Conservation (phyloP, 2,113 vertebrate species). For the Danionella cerebrum region DNA sequence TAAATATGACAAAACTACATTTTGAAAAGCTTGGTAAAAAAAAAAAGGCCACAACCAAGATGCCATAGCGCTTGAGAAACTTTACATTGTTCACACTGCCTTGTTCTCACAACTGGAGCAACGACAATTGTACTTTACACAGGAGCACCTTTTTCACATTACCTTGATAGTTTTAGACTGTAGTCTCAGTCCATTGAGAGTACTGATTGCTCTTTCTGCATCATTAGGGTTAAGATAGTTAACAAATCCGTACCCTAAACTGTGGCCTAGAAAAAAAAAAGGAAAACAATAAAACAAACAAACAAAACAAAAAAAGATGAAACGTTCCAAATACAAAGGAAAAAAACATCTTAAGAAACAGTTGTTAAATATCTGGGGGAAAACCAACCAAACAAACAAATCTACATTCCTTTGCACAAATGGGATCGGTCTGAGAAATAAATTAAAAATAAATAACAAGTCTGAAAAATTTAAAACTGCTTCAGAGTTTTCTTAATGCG, state of each 20-base stretch:
- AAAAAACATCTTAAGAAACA: constrained; percentile 31
- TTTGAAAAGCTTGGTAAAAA: constrained; percentile 40
- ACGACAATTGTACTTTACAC: constrained; percentile 59
- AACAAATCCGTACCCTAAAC: constrained; percentile 99
- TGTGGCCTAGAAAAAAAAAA: constrained; percentile 86
- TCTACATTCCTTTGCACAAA: not conserved
- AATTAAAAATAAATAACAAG: not conserved
- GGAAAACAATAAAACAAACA: constrained; percentile 74
- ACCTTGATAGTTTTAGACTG: constrained; percentile 99
- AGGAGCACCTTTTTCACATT: constrained; percentile 75
- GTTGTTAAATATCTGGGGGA: not conserved
- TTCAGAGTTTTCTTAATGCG: not conserved
- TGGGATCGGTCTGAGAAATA: not conserved
- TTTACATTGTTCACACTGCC: constrained; percentile 43
- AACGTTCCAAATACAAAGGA: constrained; percentile 55
- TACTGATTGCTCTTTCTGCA: constrained; percentile 98
- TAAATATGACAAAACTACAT: constrained; percentile 23
- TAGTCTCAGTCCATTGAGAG: constrained; percentile 96
- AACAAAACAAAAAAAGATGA: constrained; percentile 66
- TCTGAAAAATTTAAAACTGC: too few species aligned
- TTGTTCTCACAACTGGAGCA: constrained; percentile 46
- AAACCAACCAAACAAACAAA: not conserved
- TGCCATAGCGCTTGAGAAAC: not conserved
- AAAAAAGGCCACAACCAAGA: constrained; percentile 40
- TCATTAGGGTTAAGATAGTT: constrained; percentile 98